Percentiles rank a stretch among this genome's conserved stretches.
Evolutionary conservation across 2,888 invertebrate genomes (phyloP).

Genomic region (Andrena flavipes): DNA sequence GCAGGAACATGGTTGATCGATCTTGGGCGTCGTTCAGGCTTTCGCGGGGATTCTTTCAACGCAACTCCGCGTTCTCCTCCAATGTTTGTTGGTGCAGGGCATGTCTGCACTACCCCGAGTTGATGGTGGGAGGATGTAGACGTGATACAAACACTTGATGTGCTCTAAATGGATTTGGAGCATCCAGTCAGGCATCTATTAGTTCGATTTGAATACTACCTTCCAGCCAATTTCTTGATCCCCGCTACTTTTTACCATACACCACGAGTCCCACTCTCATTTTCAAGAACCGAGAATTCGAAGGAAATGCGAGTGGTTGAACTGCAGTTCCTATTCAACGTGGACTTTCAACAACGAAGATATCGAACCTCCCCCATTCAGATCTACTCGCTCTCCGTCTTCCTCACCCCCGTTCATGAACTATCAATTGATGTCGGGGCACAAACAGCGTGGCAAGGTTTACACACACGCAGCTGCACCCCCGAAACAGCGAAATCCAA

Average conservation of each 20-base stretch:
- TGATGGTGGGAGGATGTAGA: too few species aligned
- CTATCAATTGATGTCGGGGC: constrained; percentile 80
- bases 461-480: constrained; percentile 72
- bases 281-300: background rate
- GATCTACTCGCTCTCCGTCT: background rate
- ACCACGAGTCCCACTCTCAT: background rate
- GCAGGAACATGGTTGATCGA: constrained; percentile 7
- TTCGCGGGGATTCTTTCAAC: background rate
- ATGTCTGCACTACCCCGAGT: background rate
- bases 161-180: too few species aligned
- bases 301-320: background rate
- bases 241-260: background rate
- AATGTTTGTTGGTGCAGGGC: background rate
- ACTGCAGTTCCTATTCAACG: constrained; percentile 17
- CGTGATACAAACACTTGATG: too few species aligned
- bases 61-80: background rate
- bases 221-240: background rate
- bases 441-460: constrained; percentile 68
- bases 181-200: background rate
- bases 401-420: constrained; percentile 75
- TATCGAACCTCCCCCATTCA: constrained; percentile 12
- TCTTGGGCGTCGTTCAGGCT: background rate
- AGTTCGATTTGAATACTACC: background rate
- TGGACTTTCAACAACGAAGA: constrained; percentile 12
- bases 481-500: constrained; percentile 77